phyloP scores from a whole-genome alignment of 2,113 vertebrate species.

The Dasyornis broadbenti region DNA sequence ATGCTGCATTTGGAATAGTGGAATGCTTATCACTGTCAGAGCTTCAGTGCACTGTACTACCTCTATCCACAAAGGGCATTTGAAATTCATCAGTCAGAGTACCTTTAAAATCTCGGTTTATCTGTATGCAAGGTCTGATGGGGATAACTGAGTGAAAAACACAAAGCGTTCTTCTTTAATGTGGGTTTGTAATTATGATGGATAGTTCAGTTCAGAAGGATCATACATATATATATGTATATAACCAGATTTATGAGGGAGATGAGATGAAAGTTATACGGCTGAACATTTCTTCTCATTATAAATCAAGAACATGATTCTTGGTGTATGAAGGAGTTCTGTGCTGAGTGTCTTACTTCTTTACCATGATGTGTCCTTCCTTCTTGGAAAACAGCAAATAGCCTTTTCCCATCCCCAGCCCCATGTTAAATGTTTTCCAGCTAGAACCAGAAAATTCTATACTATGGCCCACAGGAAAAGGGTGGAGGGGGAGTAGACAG shows the following conservation, averaged over 20 bases:
- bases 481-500: not conserved
- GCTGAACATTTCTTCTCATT: not conserved
- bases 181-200: not conserved
- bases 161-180: not conserved
- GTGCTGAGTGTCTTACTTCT: not conserved
- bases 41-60: not conserved
- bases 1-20: not conserved
- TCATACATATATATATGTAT: not conserved
- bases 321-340: not conserved
- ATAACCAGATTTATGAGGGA: not conserved
- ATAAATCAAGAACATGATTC: not conserved
- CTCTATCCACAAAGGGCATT: not conserved
- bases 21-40: not conserved
- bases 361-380: not conserved
- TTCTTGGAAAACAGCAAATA: not conserved
- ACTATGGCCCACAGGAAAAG: not conserved
- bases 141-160: not conserved
- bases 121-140: not conserved
- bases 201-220: not conserved
- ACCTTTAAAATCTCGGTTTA: conserved; percentile 9
- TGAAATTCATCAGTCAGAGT: not conserved
- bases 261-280: not conserved
- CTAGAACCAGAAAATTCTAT: not conserved
- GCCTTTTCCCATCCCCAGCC: not conserved
- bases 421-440: not conserved